Evolutionary conservation across 1,140 invertebrate genomes (phyloP).

Genomic region (Gerris buenoi): DNA sequence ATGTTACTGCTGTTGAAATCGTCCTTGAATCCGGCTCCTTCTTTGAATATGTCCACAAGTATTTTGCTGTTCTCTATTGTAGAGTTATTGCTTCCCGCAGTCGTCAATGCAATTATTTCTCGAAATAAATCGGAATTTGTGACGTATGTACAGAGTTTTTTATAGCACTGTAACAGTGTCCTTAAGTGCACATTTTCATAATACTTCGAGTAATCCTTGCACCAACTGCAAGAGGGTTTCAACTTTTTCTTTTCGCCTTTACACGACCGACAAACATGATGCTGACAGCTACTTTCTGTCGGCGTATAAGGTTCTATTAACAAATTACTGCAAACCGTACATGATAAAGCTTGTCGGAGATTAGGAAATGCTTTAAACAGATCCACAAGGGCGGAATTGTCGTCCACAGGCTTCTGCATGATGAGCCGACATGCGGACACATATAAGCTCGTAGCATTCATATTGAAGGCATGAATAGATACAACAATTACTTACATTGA

Average conservation of each 20-base stretch:
- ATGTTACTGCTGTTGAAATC: slow-evolving; percentile 45
- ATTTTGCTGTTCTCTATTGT: slow-evolving; percentile 28
- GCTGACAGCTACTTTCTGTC: slow-evolving; percentile 65
- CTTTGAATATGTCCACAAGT: slow-evolving; percentile 49
- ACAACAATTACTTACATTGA: not conserved
- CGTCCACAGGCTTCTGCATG: slow-evolving; percentile 49
- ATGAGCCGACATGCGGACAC: slow-evolving; percentile 66
- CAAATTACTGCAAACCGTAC: slow-evolving; percentile 72
- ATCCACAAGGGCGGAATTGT: slow-evolving; percentile 58
- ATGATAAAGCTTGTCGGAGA: slow-evolving; percentile 69
- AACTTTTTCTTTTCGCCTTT: slow-evolving; percentile 68
- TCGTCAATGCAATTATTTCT: slow-evolving; percentile 34
- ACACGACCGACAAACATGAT: slow-evolving; percentile 70
- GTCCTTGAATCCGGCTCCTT: slow-evolving; percentile 61
- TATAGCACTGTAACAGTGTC: slow-evolving; percentile 71
- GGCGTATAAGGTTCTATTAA: slow-evolving; percentile 67
- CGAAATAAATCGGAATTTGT: slow-evolving; percentile 49
- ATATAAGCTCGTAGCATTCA: slow-evolving; percentile 74
- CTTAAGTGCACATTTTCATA: slow-evolving; percentile 65
- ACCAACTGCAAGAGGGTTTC: slow-evolving; percentile 68
- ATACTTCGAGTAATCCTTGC: slow-evolving; percentile 68
- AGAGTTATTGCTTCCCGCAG: slow-evolving; percentile 35
- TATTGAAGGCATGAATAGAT: slow-evolving; percentile 26
- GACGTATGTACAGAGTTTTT: slow-evolving; percentile 71
- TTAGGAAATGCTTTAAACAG: slow-evolving; percentile 67